A percentile compares a stretch with the other conserved stretches of the same genome.
These are phyloP conservation scores for Cephalopterus ornatus DNA, from an alignment of 2,113 vertebrate genomes.

Conservation along the genomic window DNA sequence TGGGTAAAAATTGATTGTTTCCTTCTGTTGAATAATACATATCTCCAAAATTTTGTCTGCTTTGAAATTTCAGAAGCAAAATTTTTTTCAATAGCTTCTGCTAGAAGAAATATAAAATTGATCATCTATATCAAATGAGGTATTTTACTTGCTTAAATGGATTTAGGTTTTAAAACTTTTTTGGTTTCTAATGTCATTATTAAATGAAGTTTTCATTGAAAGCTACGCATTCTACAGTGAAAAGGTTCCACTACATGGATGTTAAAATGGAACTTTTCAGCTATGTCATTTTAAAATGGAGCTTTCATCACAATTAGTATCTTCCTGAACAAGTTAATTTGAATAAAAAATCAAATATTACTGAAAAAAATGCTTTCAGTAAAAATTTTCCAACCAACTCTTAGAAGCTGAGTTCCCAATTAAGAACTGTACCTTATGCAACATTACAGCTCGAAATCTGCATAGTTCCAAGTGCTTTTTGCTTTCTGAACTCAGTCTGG, in stretches of 20 bases:
- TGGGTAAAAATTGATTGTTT: not conserved
- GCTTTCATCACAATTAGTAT: not conserved
- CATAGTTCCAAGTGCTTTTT: not conserved
- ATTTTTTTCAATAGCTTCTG: not conserved
- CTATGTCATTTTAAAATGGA: not conserved
- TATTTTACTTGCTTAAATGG: not conserved
- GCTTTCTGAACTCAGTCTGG: fast-evolving
- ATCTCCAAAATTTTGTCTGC: not conserved
- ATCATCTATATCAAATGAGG: not conserved
- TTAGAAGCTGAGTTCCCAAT: not conserved
- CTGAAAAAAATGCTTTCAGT: not conserved
- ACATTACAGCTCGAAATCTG: not conserved
- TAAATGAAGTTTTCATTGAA: not conserved
- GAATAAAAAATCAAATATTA: not conserved
- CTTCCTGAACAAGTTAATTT: not conserved
- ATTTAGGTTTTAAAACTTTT: not conserved
- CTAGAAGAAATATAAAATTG: not conserved
- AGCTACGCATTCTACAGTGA: not conserved
- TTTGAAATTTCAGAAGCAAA: not conserved
- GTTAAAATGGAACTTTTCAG: not conserved
- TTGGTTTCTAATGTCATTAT: not conserved
- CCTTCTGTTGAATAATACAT: not conserved
- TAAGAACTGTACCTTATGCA: not conserved
- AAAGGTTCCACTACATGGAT: not conserved
- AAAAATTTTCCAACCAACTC: not conserved